These are phyloP conservation scores for Sapayoa aenigma DNA, from an alignment of 2,113 vertebrate species.

Conservation along the genomic window DNA sequence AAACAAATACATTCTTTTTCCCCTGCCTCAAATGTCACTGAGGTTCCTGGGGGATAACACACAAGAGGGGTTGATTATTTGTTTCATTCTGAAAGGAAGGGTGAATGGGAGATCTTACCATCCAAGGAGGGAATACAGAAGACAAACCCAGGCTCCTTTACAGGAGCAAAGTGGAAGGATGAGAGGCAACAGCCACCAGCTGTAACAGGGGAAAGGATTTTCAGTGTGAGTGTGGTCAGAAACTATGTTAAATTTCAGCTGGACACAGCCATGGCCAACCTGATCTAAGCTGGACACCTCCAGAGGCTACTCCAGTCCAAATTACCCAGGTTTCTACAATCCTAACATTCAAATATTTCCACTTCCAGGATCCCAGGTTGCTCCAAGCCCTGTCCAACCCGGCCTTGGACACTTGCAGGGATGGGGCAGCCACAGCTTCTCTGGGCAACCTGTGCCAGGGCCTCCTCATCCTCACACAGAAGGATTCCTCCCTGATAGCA, in stretches of 20 bases:
- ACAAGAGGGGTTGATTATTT: background rate
- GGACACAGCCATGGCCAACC: background rate
- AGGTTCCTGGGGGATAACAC: background rate
- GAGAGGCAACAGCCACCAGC: background rate
- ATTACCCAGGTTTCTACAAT: background rate
- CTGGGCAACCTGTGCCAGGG: rapidly evolving
- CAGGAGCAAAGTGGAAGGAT: background rate
- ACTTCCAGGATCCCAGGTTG: background rate
- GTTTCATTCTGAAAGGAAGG: background rate
- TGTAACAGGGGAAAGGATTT: background rate
- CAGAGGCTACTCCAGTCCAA: background rate
- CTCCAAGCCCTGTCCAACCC: background rate
- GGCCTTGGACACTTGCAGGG: background rate
- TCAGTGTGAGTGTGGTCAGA: background rate
- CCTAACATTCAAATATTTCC: background rate
- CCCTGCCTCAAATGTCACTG: background rate
- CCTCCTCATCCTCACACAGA: rapidly evolving
- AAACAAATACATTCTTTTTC: background rate
- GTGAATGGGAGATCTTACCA: background rate
- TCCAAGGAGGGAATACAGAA: background rate
- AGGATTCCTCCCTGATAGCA: background rate
- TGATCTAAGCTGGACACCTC: background rate
- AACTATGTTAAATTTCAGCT: background rate
- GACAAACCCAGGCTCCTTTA: background rate
- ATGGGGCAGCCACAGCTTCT: background rate